phyloP scores from a whole-genome alignment of 2,888 invertebrate species.

The Crematogaster levior region DNA sequence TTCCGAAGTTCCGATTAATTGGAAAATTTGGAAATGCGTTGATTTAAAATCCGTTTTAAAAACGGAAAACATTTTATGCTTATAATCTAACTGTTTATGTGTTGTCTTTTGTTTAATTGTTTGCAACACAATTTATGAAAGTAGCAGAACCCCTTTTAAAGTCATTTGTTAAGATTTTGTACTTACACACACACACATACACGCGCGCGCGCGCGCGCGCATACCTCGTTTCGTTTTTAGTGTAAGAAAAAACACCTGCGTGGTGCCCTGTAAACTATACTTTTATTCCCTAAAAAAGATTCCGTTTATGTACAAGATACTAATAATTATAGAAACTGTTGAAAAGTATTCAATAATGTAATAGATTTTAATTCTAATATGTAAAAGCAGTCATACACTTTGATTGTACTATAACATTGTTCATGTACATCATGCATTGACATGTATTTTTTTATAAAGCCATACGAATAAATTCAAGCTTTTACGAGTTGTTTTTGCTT shows the following conservation, averaged over 20 bases:
- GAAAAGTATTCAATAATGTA: conserved; percentile 24
- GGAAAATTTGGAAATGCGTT: not conserved
- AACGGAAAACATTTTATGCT: not conserved
- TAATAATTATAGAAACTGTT: conserved; percentile 59
- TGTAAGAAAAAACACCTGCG: not conserved
- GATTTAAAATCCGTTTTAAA: not conserved
- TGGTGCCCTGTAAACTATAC: conserved; percentile 27
- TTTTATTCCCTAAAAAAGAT: conserved; percentile 20
- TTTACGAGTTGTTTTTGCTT: conserved; percentile 70
- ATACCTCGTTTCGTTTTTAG: not conserved
- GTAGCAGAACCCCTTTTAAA: not conserved
- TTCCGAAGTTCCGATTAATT: not conserved
- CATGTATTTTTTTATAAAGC: conserved; percentile 85
- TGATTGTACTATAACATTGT: conserved; percentile 68
- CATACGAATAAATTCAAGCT: conserved; percentile 82
- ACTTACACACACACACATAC: not conserved
- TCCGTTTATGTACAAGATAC: conserved; percentile 26
- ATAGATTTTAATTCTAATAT: conserved; percentile 48
- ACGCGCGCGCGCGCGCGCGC: not conserved
- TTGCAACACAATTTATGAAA: not conserved
- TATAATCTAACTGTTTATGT: not conserved
- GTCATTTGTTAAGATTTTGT: too few species aligned
- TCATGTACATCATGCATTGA: conserved; percentile 79
- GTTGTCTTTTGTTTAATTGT: not conserved
- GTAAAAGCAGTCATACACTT: conserved; percentile 62